Evolutionary conservation across 2,113 vertebrate genomes (phyloP).

Genomic region (Triplophysa siluroides): DNA sequence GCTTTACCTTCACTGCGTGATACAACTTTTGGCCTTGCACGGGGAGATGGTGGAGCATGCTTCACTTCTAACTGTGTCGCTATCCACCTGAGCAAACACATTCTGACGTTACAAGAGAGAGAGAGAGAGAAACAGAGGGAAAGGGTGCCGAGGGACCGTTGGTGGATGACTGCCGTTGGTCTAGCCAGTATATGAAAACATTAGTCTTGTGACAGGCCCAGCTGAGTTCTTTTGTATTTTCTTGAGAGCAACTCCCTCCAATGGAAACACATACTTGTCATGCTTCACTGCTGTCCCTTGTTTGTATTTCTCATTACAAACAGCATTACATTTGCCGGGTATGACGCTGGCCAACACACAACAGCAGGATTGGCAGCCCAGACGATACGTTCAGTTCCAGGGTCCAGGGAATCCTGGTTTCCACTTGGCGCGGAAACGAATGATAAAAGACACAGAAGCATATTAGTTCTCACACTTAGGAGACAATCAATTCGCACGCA

Average conservation of each 20-base stretch:
- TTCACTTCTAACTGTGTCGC: conserved; percentile 93
- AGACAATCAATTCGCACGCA: conserved; percentile 5
- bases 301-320: conserved; percentile 99
- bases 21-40: conserved; percentile 88
- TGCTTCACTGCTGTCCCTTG: conserved; percentile 95
- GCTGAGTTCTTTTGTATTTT: conserved; percentile 76
- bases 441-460: conserved; percentile 15
- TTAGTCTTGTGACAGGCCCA: conserved; percentile 91
- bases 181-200: conserved; percentile 93
- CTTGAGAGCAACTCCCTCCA: conserved; percentile 84
- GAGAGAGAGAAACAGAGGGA: conserved; percentile 47
- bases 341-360: conserved; percentile 71
- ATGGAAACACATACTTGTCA: conserved; percentile 98
- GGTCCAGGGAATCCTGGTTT: conserved; percentile 20
- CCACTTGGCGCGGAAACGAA: conserved; percentile 4
- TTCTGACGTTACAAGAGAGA: conserved; percentile 66
- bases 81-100: conserved; percentile 99
- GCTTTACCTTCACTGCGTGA: conserved; percentile 87
- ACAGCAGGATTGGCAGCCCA: conserved; percentile 65
- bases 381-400: conserved; percentile 53
- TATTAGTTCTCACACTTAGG: neutral
- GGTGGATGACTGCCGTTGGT: conserved; percentile 88
- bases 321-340: conserved; percentile 83
- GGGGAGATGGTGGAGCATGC: conserved; percentile 80
- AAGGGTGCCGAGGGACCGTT: conserved; percentile 72